Conservation (phyloP, 2,113 vertebrate genomes). For the Hypomesus transpacificus region DNA sequence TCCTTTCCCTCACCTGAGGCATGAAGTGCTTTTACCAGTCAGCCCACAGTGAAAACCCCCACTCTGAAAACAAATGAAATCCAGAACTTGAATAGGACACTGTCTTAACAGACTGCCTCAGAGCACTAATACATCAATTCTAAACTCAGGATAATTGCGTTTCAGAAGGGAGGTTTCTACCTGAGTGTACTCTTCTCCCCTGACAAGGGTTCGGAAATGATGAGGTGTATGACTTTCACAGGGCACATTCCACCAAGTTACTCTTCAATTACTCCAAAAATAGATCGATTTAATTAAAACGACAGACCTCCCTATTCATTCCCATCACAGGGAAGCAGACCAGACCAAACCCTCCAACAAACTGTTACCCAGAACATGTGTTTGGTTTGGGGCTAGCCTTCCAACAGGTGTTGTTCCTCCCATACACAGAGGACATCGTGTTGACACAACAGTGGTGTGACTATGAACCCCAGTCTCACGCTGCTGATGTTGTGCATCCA, state of each 20-base stretch:
- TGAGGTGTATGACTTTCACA: background rate
- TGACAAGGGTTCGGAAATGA: background rate
- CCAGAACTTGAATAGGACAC: background rate
- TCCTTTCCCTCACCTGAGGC: conserved; percentile 5
- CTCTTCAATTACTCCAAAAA: background rate
- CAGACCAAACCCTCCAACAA: no score
- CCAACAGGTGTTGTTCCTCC: background rate
- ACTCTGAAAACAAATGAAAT: background rate
- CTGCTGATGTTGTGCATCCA: background rate
- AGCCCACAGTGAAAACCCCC: conserved; percentile 1
- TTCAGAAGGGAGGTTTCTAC: conserved; percentile 11
- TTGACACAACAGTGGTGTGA: background rate
- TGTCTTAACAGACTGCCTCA: conserved; percentile 1
- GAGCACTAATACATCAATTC: conserved; percentile 9
- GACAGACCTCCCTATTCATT: background rate
- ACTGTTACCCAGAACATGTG: no score
- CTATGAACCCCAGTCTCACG: background rate
- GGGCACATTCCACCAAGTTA: background rate
- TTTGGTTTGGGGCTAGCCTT: background rate
- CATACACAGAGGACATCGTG: background rate
- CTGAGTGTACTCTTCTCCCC: background rate
- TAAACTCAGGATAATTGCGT: background rate
- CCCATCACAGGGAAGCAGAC: background rate
- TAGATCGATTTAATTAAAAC: background rate
- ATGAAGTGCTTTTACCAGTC: background rate